Evolutionary conservation across 2,888 invertebrate species (phyloP).

Genomic region (Ametastegia equiseti): DNA sequence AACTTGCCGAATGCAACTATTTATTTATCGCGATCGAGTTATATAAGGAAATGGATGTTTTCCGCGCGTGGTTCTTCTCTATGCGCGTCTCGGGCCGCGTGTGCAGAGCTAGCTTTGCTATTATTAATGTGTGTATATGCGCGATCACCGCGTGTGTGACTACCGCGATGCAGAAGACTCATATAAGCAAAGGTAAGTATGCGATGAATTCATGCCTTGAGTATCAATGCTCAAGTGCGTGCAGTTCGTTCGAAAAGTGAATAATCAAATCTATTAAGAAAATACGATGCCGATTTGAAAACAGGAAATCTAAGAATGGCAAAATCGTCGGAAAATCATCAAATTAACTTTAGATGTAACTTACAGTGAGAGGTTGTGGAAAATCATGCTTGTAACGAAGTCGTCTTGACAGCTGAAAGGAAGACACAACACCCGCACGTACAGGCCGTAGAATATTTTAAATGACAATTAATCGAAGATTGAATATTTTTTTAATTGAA

Average conservation of each 20-base stretch:
- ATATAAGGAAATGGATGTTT: constrained; percentile 25
- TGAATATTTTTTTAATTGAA: neutral
- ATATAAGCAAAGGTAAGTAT: neutral
- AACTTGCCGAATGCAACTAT: neutral
- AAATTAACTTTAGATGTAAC: neutral
- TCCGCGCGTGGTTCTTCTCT: constrained; percentile 11
- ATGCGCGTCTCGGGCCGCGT: constrained; percentile 9
- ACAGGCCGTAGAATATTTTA: neutral
- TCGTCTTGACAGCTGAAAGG: constrained; percentile 13
- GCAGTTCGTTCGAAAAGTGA: neutral
- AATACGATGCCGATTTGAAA: neutral
- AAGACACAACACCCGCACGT: constrained; percentile 10
- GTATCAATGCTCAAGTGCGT: neutral
- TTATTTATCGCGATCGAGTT: constrained; percentile 9
- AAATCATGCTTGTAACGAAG: constrained; percentile 39
- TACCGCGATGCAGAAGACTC: neutral
- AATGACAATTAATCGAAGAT: neutral
- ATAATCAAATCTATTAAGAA: neutral
- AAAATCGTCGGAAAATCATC: neutral
- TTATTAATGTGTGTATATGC: constrained; percentile 8
- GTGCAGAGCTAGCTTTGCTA: neutral
- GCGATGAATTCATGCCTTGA: neutral
- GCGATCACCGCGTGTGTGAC: constrained; percentile 18
- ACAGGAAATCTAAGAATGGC: neutral
- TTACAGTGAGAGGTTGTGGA: constrained; percentile 40